Conservation (phyloP, 2,888 invertebrate species). For the Lasiommata megera region DNA sequence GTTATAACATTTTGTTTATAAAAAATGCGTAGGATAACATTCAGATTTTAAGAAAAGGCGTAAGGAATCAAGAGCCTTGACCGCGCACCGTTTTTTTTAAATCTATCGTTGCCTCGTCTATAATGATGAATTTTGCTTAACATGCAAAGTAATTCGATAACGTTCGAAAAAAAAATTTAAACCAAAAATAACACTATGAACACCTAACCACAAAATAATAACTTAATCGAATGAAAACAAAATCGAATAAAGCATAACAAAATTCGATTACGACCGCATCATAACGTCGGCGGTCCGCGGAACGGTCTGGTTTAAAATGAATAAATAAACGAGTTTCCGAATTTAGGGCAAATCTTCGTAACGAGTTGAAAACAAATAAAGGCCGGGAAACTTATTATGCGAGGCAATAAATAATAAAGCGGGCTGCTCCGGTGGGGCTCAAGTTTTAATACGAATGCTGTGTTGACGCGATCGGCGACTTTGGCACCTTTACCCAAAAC, state of each 20-base stretch:
- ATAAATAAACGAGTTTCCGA: constrained; percentile 73
- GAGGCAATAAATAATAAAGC: constrained; percentile 76
- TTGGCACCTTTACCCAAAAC: constrained; percentile 19
- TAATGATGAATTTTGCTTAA: no score
- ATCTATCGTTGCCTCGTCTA: no score
- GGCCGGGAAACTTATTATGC: constrained; percentile 63
- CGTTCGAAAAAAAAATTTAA: neutral
- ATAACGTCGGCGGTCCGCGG: constrained; percentile 25
- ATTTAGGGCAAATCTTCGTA: constrained; percentile 72
- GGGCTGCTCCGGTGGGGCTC: constrained; percentile 48
- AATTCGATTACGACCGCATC: constrained; percentile 25
- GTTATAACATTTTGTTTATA: no score
- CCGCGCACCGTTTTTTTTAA: no score
- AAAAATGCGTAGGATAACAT: no score
- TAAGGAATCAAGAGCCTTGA: no score
- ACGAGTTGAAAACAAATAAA: constrained; percentile 78
- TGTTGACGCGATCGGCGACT: constrained; percentile 24
- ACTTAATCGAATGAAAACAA: neutral
- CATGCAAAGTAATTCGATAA: no score
- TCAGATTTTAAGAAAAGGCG: no score
- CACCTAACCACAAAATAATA: neutral
- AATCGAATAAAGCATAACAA: constrained; percentile 11
- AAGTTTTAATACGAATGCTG: constrained; percentile 55
- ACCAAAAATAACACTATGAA: neutral
- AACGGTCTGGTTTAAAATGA: constrained; percentile 52